Conservation (phyloP, 2,888 invertebrate species). For the Drosophila lacicola region DNA sequence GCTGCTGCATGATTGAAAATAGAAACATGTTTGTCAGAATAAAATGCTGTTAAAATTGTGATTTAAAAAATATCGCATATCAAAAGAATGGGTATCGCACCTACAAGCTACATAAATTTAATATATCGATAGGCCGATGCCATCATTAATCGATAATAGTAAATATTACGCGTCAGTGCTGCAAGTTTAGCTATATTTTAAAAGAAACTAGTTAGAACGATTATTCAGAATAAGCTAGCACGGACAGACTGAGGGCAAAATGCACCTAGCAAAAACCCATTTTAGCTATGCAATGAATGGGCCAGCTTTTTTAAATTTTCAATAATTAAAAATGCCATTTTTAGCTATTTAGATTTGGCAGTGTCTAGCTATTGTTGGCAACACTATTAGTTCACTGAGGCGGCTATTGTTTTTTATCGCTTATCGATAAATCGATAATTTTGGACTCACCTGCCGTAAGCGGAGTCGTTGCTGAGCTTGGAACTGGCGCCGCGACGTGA, state of each 20-base stretch:
- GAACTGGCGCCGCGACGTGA: slow-evolving; percentile 80
- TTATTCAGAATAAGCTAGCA: too few species aligned
- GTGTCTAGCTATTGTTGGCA: too few species aligned
- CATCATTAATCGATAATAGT: not conserved
- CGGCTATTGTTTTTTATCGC: not conserved
- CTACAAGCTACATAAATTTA: not conserved
- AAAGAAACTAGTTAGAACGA: too few species aligned
- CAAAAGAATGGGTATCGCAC: not conserved
- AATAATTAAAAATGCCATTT: too few species aligned
- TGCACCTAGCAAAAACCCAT: too few species aligned
- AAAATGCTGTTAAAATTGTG: not conserved
- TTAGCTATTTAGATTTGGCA: too few species aligned
- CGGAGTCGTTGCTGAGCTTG: slow-evolving; percentile 88
- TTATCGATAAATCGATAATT: not conserved
- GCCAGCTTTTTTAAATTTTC: too few species aligned
- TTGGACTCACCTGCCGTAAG: slow-evolving; percentile 92
- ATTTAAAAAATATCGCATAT: not conserved
- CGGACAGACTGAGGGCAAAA: too few species aligned
- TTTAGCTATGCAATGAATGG: not conserved
- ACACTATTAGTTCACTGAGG: too few species aligned
- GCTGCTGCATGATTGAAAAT: slow-evolving; percentile 39
- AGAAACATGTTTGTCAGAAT: not conserved
- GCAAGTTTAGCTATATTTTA: too few species aligned
- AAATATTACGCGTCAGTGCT: too few species aligned
- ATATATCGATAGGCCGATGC: not conserved